phyloP scores from a whole-genome alignment of 2,113 vertebrate genomes.

The Opisthocomus hoazin region DNA sequence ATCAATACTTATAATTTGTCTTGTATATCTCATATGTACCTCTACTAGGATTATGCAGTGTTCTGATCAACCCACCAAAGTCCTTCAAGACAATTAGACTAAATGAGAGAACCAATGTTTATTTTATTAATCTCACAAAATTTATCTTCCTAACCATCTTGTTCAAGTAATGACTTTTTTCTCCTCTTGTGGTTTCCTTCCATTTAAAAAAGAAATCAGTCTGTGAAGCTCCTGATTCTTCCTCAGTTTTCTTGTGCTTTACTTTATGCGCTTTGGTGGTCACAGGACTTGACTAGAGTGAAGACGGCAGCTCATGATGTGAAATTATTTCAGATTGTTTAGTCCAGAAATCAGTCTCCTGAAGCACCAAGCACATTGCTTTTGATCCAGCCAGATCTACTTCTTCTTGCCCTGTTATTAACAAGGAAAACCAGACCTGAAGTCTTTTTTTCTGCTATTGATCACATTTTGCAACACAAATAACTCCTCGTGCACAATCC shows the following conservation, averaged over 20 bases:
- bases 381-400: not conserved
- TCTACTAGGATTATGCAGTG: not conserved
- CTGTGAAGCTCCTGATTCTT: not conserved
- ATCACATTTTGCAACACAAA: slow-evolving; percentile 34
- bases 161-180: not conserved
- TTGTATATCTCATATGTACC: not conserved
- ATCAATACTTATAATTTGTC: not conserved
- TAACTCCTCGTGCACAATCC: not conserved
- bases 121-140: not conserved
- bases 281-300: not conserved
- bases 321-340: not conserved
- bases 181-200: not conserved
- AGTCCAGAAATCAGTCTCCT: not conserved
- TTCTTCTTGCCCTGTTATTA: slow-evolving; percentile 9
- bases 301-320: not conserved
- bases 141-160: not conserved
- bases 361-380: not conserved
- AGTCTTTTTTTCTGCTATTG: slow-evolving; percentile 24
- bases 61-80: not conserved
- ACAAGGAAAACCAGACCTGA: slow-evolving; percentile 16
- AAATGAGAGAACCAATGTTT: not conserved
- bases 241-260: not conserved
- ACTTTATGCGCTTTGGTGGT: not conserved
- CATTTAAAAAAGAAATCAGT: not conserved
- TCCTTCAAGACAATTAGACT: not conserved